These are phyloP conservation scores for Ginglymostoma cirratum DNA, from an alignment of 2,113 vertebrate genomes.

Conservation along the genomic window DNA sequence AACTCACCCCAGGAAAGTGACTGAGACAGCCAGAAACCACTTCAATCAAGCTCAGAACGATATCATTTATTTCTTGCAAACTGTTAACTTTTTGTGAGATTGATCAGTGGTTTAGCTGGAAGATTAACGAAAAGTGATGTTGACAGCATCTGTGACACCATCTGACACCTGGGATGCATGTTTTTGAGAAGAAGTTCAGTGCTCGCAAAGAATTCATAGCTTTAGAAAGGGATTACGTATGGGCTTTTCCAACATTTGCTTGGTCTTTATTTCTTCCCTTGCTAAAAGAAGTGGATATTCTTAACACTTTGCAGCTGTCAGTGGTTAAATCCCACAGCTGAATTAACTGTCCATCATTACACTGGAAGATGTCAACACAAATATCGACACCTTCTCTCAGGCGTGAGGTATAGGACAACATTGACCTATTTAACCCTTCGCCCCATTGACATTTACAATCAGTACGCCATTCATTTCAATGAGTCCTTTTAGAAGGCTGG, in stretches of 20 bases:
- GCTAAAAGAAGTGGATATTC: not conserved
- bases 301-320: not conserved
- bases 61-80: constrained; percentile 41
- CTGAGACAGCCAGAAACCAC: constrained; percentile 36
- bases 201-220: constrained; percentile 33
- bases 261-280: not conserved
- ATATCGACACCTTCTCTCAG: not conserved
- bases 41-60: constrained; percentile 38
- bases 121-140: not conserved
- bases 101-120: constrained; percentile 40
- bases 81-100: constrained; percentile 39
- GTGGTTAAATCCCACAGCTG: not conserved
- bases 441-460: not conserved
- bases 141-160: not conserved
- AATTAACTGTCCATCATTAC: not conserved
- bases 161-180: not conserved
- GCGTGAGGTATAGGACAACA: not conserved
- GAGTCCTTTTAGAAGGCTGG: not conserved
- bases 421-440: not conserved
- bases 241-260: constrained; percentile 1
- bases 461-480: not conserved
- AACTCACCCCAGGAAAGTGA: constrained; percentile 37
- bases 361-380: not conserved
- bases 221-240: not conserved
- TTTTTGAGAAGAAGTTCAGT: constrained; percentile 10